Base-by-base conservation (phyloP, 30 jellyfish, hydroid and myxozoan genomes). In the Mastigias papua region DNA sequence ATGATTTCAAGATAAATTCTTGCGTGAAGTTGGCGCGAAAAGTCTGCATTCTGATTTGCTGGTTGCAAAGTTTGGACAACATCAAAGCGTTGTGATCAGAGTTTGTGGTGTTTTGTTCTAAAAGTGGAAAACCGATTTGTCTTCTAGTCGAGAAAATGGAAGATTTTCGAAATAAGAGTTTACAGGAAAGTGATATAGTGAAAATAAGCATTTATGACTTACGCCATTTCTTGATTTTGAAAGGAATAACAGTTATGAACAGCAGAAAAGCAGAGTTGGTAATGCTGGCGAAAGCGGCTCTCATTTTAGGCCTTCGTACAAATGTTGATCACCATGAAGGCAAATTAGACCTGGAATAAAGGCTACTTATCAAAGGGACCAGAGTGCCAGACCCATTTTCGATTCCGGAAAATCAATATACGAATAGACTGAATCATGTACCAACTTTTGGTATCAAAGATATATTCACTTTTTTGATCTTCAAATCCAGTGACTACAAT, bases 271-370 rank as follows among this genome's bases (percentile, higher is more conserved):
- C 75, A 63, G 84, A 81, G 42, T 81, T 81, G 64, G 74, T 81
- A 65, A 33, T 49, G 84, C 58, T 81, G 72, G 91, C 83, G 74
- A 81, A 81, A 82, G 82, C 91, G 34, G 83, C 91, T 65, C 84
- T 65, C 84, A 81, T 54, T 49, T 65, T 69, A 81, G 84, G 91
- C 91, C 91, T 63, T 1, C 91, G 75, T 65, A 48, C n/a, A 66
- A 63, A 81, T 81, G 91, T 81, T 81, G 91, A 63, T 81, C 91
- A 81, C 84, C 91, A 81, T 32, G 81, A 79, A 67, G 90, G 58
- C 90, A 42, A 79, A 32, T 7, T 79, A 16, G 90, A 79, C 87
- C 73, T 76, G 87, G 65, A 79, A 79, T 68, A 60, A 62, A 79
- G 81, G 65, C 80, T 34, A 32, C 34, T 29, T 31, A 54, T 79